Evolutionary conservation across 2,797 vertebrate genomes (phyloP).

Genomic region (Xiphorhynchus erythropygius): DNA sequence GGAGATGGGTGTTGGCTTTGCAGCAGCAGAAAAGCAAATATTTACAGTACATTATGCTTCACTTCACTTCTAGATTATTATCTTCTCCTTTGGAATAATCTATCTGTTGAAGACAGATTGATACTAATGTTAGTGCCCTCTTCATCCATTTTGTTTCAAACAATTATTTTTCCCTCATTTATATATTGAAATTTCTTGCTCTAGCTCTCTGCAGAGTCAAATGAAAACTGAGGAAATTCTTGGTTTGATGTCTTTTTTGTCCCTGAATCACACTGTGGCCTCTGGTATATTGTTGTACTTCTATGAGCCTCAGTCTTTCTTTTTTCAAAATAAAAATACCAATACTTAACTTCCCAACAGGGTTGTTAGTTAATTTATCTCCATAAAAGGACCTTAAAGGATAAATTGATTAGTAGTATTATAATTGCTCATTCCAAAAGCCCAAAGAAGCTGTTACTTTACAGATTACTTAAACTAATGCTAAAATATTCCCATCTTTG

Average conservation of each 20-base stretch:
- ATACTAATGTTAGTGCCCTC: not conserved
- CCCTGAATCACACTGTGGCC: not conserved
- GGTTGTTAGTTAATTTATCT: not conserved
- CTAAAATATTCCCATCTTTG: not conserved
- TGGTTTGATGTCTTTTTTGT: not conserved
- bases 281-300: not conserved
- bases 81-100: constrained; percentile 36
- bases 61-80: constrained; percentile 40
- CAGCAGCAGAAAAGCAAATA: constrained; percentile 55
- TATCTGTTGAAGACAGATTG: constrained; percentile 15
- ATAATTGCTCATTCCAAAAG: not conserved
- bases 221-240: not conserved
- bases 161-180: not conserved
- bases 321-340: not conserved
- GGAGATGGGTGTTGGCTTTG: constrained; percentile 52
- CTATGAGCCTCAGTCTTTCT: not conserved
- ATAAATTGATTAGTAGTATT: not conserved
- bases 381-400: not conserved
- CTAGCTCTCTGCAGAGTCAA: not conserved
- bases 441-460: not conserved
- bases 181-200: not conserved
- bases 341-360: not conserved
- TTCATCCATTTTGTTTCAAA: not conserved
- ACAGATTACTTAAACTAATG: not conserved
- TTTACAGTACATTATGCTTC: constrained; percentile 57